These are phyloP conservation scores for Palaemon carinicauda DNA, from an alignment of 1,140 invertebrate species.

Conservation along the genomic window DNA sequence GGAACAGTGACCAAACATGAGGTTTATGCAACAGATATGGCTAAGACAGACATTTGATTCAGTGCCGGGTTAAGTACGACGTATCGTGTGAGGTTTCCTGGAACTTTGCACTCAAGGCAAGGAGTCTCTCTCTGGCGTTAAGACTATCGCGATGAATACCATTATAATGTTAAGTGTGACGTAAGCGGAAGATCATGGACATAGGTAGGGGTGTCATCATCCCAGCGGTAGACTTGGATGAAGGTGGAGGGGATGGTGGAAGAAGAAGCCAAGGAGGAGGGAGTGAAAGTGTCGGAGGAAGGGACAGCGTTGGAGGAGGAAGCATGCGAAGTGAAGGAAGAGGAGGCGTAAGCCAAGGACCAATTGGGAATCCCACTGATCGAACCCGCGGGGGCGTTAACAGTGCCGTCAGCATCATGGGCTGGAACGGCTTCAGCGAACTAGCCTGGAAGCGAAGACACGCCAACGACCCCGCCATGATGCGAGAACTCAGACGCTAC, in stretches of 20 bases:
- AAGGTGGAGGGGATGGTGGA: not conserved
- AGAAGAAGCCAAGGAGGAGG: not conserved
- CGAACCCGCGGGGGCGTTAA: not conserved
- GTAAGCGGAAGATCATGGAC: too few species aligned
- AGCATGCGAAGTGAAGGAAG: not conserved
- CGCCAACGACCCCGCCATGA: slow-evolving; percentile 57
- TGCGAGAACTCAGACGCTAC: slow-evolving; percentile 52
- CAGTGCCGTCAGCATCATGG: not conserved
- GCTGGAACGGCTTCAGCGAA: not conserved
- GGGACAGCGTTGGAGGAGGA: not conserved
- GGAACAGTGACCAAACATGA: too few species aligned
- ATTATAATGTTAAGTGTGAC: too few species aligned
- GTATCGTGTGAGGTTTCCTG: too few species aligned
- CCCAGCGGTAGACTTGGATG: too few species aligned
- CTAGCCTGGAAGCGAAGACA: slow-evolving; percentile 19
- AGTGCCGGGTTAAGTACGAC: too few species aligned
- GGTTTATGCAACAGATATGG: too few species aligned
- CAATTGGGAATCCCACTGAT: not conserved
- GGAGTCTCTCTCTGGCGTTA: too few species aligned
- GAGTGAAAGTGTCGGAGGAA: not conserved
- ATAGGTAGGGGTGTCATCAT: too few species aligned
- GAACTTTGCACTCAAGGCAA: too few species aligned
- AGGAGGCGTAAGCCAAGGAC: not conserved
- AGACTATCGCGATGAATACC: too few species aligned
- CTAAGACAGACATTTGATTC: too few species aligned